phyloP scores from a whole-genome alignment of 2,113 vertebrate species.

The Petromus typicus region DNA sequence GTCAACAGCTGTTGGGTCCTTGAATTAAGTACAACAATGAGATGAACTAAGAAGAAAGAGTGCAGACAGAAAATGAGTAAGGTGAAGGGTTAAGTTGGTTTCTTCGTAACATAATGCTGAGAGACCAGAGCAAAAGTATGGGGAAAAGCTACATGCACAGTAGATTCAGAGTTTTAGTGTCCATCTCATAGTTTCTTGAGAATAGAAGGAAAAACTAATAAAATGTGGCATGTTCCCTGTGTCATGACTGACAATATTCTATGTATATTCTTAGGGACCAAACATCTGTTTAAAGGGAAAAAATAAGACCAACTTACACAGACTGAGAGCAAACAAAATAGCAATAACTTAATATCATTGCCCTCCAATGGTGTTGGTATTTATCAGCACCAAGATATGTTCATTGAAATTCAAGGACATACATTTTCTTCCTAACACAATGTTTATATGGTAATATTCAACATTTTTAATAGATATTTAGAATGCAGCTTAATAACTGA shows the following conservation, averaged over 20 bases:
- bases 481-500: not conserved
- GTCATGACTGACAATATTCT: not conserved
- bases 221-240: not conserved
- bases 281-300: not conserved
- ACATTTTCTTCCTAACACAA: not conserved
- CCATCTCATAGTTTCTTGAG: not conserved
- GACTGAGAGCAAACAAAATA: not conserved
- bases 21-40: slow-evolving; percentile 26
- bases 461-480: slow-evolving; percentile 17
- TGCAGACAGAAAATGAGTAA: not conserved
- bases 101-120: not conserved
- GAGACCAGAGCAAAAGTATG: not conserved
- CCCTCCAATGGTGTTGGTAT: too few species aligned
- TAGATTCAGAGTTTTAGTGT: not conserved
- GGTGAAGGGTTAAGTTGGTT: not conserved
- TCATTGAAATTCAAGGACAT: not conserved
- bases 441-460: not conserved
- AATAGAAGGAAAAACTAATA: not conserved
- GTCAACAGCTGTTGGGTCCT: not conserved
- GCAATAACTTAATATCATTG: not conserved
- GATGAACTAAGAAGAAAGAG: not conserved
- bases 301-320: not conserved
- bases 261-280: not conserved
- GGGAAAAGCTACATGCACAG: not conserved
- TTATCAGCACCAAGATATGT: not conserved